Conservation (phyloP, 1,140 invertebrate genomes). For the Drosophila virilis region DNA sequence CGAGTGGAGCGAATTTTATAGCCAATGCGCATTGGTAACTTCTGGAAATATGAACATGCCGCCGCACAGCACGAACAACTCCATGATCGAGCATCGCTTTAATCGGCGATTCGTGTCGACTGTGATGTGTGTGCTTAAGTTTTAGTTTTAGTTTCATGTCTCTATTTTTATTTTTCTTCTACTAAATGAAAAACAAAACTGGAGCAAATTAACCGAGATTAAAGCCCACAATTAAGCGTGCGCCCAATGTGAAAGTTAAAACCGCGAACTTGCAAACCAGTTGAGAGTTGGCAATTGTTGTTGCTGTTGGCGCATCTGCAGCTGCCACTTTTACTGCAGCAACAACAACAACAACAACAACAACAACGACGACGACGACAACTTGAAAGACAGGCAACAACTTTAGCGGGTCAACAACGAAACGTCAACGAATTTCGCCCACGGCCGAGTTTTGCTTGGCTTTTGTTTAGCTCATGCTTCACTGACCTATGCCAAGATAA, state of each 20-base stretch:
- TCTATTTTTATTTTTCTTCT: slow-evolving; percentile 3
- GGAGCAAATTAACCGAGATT: slow-evolving; percentile 81
- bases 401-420: slow-evolving; percentile 35
- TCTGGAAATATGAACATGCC: not conserved
- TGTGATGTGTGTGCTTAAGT: not conserved
- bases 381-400: slow-evolving; percentile 6
- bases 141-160: not conserved
- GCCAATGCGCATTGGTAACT: not conserved
- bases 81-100: slow-evolving; percentile 22
- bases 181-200: slow-evolving; percentile 60
- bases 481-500: slow-evolving; percentile 75
- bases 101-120: slow-evolving; percentile 45
- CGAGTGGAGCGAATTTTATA: not conserved
- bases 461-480: slow-evolving; percentile 56
- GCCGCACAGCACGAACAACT: slow-evolving; percentile 14
- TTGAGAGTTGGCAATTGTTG: slow-evolving; percentile 38
- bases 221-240: slow-evolving; percentile 74
- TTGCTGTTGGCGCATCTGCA: slow-evolving; percentile 61
- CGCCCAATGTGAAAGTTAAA: slow-evolving; percentile 82
- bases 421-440: slow-evolving; percentile 32
- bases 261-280: slow-evolving; percentile 58
- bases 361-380: not conserved
- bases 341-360: slow-evolving; percentile 30
- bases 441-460: slow-evolving; percentile 16
- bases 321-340: slow-evolving; percentile 63